Evolutionary conservation across 92 coral and sea anemone species (phyloP).

Genomic region (Ricordea florida): DNA sequence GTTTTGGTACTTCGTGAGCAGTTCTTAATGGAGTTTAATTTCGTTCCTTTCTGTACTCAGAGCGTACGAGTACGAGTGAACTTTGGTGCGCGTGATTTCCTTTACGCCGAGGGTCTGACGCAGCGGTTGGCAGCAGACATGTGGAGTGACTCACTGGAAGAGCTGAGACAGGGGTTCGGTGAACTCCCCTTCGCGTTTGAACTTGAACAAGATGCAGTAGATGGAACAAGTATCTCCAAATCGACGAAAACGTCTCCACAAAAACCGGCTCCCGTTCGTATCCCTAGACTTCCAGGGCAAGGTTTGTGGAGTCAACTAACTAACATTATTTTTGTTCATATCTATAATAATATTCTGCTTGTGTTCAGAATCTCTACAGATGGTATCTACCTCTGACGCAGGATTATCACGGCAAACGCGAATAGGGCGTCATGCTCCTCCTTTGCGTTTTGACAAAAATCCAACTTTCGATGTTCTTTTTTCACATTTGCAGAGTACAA

Average conservation of each 20-base stretch:
- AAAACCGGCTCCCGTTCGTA: slow-evolving; percentile 16
- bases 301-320: neutral
- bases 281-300: slow-evolving; percentile 4
- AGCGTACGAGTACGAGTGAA: slow-evolving; percentile 88
- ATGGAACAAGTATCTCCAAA: slow-evolving; percentile 5
- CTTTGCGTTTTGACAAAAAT: no score
- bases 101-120: slow-evolving; percentile 83
- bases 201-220: slow-evolving; percentile 42
- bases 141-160: slow-evolving; percentile 82
- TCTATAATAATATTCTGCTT: no score
- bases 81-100: slow-evolving; percentile 79
- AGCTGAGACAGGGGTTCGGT: slow-evolving; percentile 60
- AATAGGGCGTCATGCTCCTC: no score
- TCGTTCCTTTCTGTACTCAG: slow-evolving; percentile 17
- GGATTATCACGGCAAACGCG: no score
- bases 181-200: slow-evolving; percentile 79
- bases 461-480: no score
- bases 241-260: slow-evolving; percentile 7
- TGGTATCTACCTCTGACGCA: no score
- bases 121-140: slow-evolving; percentile 84
- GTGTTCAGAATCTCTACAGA: no score
- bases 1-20: neutral
- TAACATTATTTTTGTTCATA: no score
- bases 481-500: slow-evolving; percentile 61
- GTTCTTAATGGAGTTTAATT: neutral